phyloP scores from a whole-genome alignment of 2,797 vertebrate genomes.

The Pangasius larnaudii region DNA sequence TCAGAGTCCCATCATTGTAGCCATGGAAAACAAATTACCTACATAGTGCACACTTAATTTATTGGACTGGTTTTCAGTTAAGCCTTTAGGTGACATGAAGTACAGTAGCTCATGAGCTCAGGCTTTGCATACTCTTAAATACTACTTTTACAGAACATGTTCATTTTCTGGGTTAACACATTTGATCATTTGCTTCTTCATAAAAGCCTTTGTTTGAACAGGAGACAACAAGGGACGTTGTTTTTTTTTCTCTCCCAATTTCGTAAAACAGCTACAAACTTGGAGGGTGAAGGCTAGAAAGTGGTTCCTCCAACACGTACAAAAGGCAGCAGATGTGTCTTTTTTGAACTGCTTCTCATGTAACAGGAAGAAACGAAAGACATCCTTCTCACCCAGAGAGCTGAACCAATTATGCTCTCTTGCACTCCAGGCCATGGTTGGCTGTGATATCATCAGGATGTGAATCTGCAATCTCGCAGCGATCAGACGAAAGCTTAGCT shows the following conservation, averaged over 20 bases:
- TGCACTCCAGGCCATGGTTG: background rate
- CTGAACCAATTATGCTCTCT: conserved; percentile 12
- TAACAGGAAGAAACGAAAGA: conserved; percentile 1
- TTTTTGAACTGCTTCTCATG: conserved; percentile 9
- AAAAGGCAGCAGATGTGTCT: conserved; percentile 12
- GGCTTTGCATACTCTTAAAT: background rate
- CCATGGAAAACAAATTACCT: background rate
- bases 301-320: background rate
- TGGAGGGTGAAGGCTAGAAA: background rate
- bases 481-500: conserved; percentile 6
- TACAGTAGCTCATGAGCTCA: background rate
- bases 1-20: background rate
- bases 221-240: background rate
- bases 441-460: conserved; percentile 14
- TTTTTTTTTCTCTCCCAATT: background rate
- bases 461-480: background rate
- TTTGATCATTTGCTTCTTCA: background rate
- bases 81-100: background rate
- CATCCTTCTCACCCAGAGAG: conserved; percentile 9
- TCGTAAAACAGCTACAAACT: background rate
- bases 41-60: background rate
- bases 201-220: background rate
- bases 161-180: background rate
- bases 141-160: background rate
- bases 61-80: background rate